Evolutionary conservation across 1,140 invertebrate genomes (phyloP).

Genomic region (Drosophila paulistorum): DNA sequence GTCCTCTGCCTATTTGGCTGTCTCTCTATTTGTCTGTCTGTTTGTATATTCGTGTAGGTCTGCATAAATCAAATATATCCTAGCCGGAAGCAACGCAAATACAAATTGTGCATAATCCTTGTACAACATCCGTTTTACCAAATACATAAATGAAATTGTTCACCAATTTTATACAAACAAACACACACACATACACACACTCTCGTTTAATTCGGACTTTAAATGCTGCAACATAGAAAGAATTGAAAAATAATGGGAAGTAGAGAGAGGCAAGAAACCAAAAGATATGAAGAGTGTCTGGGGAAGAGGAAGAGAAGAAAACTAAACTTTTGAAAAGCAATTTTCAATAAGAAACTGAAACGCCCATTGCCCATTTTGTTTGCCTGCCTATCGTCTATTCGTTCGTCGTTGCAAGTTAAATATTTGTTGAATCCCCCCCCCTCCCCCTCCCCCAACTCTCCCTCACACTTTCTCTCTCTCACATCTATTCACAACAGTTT

Average conservation of each 20-base stretch:
- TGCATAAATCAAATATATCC: slow-evolving; percentile 46
- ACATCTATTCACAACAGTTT: not conserved
- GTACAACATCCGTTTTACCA: slow-evolving; percentile 60
- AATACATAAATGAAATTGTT: slow-evolving; percentile 27
- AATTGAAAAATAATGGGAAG: not conserved
- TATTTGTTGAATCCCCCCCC: slow-evolving; percentile 39
- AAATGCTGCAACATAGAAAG: slow-evolving; percentile 25
- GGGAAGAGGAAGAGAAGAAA: not conserved
- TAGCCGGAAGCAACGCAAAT: slow-evolving; percentile 40
- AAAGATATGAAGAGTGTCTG: no score
- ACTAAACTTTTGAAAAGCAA: slow-evolving; percentile 53
- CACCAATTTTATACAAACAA: not conserved
- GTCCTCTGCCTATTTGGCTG: slow-evolving; percentile 34
- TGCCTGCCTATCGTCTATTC: slow-evolving; percentile 20
- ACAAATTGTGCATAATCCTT: slow-evolving; percentile 55
- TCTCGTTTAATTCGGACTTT: slow-evolving; percentile 31
- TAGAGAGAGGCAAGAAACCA: not conserved
- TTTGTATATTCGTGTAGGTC: slow-evolving; percentile 14
- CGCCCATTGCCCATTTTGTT: slow-evolving; percentile 54
- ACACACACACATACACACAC: slow-evolving; percentile 14
- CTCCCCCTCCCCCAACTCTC: not conserved
- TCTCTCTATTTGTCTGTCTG: slow-evolving; percentile 1
- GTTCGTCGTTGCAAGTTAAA: slow-evolving; percentile 44
- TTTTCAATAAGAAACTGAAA: slow-evolving; percentile 48
- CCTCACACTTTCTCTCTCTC: no score